Evolutionary conservation across 2,113 vertebrate species (phyloP).

Genomic region (Mastomys coucha): DNA sequence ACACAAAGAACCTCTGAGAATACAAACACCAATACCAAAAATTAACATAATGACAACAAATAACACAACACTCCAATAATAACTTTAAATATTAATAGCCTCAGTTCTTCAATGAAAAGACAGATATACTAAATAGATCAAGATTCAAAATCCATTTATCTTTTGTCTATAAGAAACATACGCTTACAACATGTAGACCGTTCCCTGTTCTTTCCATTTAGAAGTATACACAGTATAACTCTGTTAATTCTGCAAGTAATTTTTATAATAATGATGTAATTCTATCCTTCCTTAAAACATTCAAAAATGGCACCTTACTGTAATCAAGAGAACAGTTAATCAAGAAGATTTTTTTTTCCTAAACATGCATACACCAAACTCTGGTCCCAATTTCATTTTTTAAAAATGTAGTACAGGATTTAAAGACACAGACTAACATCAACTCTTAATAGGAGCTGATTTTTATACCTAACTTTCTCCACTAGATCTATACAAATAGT

Average conservation of each 20-base stretch:
- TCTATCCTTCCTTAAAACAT: conserved; percentile 94
- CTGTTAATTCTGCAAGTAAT: conserved; percentile 96
- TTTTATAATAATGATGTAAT: conserved; percentile 86
- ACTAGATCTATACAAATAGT: not conserved
- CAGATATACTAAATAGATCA: not conserved
- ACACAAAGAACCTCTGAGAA: not conserved
- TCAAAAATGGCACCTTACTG: conserved; percentile 85
- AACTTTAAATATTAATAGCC: not conserved
- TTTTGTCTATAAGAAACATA: not conserved
- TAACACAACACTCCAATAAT: not conserved
- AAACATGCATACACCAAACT: not conserved
- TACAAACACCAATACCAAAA: not conserved
- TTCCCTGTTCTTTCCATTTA: conserved; percentile 94
- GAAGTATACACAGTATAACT: conserved; percentile 93
- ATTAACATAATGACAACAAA: not conserved
- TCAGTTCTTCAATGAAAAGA: not conserved
- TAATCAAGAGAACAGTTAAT: not conserved
- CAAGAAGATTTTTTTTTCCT: not conserved
- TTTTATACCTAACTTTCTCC: not conserved
- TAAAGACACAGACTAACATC: not conserved
- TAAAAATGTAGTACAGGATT: not conserved
- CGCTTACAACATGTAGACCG: conserved; percentile 91
- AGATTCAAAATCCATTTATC: not conserved
- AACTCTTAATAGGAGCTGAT: not conserved
- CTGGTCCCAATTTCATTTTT: not conserved